Evolutionary conservation across 1,140 invertebrate genomes (phyloP).

Genomic region (Lepidotrigona ventralis): DNA sequence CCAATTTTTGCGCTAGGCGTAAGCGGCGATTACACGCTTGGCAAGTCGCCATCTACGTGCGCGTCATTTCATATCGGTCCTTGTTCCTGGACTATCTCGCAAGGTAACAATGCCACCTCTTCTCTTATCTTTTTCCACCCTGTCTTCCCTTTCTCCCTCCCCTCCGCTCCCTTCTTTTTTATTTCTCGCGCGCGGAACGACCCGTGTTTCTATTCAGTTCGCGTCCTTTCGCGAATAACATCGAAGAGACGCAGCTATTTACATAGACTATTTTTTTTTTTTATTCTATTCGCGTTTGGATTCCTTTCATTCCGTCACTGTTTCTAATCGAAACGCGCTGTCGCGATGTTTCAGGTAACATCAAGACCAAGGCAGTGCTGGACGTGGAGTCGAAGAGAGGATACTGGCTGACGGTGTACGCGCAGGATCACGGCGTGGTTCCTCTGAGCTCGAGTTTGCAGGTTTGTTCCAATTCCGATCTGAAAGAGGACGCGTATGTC

Average conservation of each 20-base stretch:
- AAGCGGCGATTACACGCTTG: slow-evolving; percentile 7
- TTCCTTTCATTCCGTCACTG: neutral
- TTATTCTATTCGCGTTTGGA: too few species aligned
- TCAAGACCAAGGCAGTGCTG: slow-evolving; percentile 89
- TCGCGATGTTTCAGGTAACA: slow-evolving; percentile 86
- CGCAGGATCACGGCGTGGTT: slow-evolving; percentile 93
- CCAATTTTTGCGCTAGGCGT: slow-evolving; percentile 58
- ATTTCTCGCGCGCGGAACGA: neutral
- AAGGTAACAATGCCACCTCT: slow-evolving; percentile 46
- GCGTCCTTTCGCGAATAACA: neutral
- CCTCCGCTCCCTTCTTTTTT: neutral
- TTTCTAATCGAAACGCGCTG: neutral
- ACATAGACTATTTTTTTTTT: too few species aligned
- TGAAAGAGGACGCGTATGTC: neutral
- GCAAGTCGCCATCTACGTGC: slow-evolving; percentile 47
- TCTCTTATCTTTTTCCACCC: too few species aligned
- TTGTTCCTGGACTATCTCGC: slow-evolving; percentile 42
- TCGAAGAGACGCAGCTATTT: slow-evolving; percentile 5
- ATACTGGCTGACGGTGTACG: slow-evolving; percentile 97
- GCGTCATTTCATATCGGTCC: slow-evolving; percentile 47
- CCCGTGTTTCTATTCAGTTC: slow-evolving; percentile 28
- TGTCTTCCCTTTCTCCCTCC: neutral
- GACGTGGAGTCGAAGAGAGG: slow-evolving; percentile 92
- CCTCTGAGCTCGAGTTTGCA: slow-evolving; percentile 90
- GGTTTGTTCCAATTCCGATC: slow-evolving; percentile 77